Evolutionary conservation across 1,140 invertebrate species (phyloP), one percentile per base, ranked within the genome.

Genomic region (Lepidurus packardi): DNA sequence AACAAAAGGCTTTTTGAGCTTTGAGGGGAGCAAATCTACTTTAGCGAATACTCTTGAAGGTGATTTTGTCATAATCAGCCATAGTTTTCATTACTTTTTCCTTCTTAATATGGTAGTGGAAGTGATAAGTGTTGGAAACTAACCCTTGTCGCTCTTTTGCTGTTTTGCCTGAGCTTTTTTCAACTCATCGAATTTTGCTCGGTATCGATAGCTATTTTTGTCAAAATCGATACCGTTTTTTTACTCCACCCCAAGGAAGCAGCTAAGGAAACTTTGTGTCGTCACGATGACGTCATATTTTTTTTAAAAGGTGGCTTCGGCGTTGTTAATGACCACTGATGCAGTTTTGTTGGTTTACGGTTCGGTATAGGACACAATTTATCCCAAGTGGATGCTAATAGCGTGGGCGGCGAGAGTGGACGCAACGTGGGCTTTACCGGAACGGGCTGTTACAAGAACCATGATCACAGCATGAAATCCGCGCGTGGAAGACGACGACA

Each of bases 321-420:
- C 53, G 53, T 65, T 65, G 8, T 65, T 65, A 65, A 65, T 65
- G 53, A 65, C 53, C 53, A 65, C 53, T 65, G 53, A 65, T 65
- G 53, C 53, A 65, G 53, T 65, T 65, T 65, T 16, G 4, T 65
- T 65, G 53, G 53, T 65, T 65, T 65, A 65, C 53, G 53, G 53
- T 65, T 65, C 75, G 11, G 73, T 81, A 65, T 82, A 94, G 93
- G 93, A 89, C 93, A 95, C 89, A 94, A 94, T 88, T 89, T 94
- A 89, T 93, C 93, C 82, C 92, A 94, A 85, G 91, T 89, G 81
- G 94, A 96, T 84, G 92, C 91, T 79, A 93, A 92, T 87, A 94
- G 93, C 84, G 90, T 93, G 77, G 85, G 84, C 1, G 93, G 92
- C 76, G 94, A 94, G 81, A 90, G 89, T 73, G 87, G 89, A 43